Evolutionary conservation across 2,888 invertebrate species (phyloP), one percentile per base, ranked within the genome.

Genomic region (Adineta ricciae): DNA sequence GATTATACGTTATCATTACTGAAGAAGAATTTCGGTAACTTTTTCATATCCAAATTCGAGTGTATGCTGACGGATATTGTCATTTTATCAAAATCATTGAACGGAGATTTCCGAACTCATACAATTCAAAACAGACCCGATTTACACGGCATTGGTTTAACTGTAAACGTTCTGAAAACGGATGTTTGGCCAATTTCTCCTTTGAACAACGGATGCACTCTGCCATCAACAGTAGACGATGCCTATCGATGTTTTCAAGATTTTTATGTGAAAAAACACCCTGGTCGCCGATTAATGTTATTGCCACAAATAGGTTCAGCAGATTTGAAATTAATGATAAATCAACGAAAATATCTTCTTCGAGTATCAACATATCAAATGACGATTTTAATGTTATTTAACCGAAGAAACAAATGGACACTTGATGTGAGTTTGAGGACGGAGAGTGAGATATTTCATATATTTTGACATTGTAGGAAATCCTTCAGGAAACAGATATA

Each of bases 1-100:
- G 99, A 99, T 91, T 97, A 97, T 91, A 98, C 99, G 98, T 97
- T 99, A 93, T 97, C 97, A 88, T 99, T 99, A 93, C 92, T 99
- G 90, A 99, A 98, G 96, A 98, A 97, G 92, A 98, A 99, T 92
- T 99, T 98, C 92, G 99, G 99, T 88, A 98, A 98, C 92, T 98
- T 99, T 92, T 99, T 99, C 92, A 99, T 99, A 88, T 97, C 97
- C 86, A 99, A 99, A 92, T 93, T 99, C 89, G 99, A 99, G 92
- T 98, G 97, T 88, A 99, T 99, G 99, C 99, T 99, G 91, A 98
- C 98, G 91, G 99, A 99, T 91, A 46, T 46, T 5, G 98, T 99
- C 95, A 97, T 97, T 24, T 95, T 99, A 86, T 99, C 98, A 87
- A 96, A 96, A 91, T 97, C 96, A 73, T 95, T 97, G 88, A 97